Base-by-base conservation (phyloP, 2,888 invertebrate species). In the Limnephilus lunatus region DNA sequence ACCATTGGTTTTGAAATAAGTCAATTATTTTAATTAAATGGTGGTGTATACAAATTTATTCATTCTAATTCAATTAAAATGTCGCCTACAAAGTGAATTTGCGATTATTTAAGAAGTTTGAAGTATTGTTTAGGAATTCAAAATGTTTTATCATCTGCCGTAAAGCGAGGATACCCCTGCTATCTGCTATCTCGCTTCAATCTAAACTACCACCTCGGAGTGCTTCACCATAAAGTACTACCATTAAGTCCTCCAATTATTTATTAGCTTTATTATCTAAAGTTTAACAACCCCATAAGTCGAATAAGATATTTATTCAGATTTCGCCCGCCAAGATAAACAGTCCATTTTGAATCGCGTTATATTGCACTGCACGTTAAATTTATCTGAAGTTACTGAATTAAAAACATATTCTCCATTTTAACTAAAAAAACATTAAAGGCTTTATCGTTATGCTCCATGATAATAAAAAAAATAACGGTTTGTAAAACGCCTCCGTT, bases 181-280 rank as follows among this genome's bases (percentile, higher is more conserved):
- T 68, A 68, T 44, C 48, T 12, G 85, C 30, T 44, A 86, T 86
- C 85, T 48, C 39, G 25, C 39, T 30, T n/a, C 85, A 86, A 86
- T 86, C 85, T 86, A 39, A 86, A 86, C 44, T 86, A 44, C 85
- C 39, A 44, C 30, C 30, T 86, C 39, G 39, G 85, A 35, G 44
- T 32, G 44, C 85, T 44, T 86, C n/a, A n/a, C 85, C 85, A 86
- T 86, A 86, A 86, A 86, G 85, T 82, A 32, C 82, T 30, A 32
- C 82, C 85, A 86, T 86, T n/a, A 86, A 44, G 44, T 86, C 39
- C 3, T 44, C 30, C 48, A 25, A 86, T 86, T 86, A 86, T 86
- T 86, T 86, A 86, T 86, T 86, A 30, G 48, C 30, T 30, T 86
- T 48, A 25, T 30, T 86, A 86, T 86, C 39, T 39, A 86, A 30